Evolutionary conservation across 2,888 invertebrate species (phyloP), one percentile per base, ranked within the genome.

Genomic region (Zeuzera pyrina): DNA sequence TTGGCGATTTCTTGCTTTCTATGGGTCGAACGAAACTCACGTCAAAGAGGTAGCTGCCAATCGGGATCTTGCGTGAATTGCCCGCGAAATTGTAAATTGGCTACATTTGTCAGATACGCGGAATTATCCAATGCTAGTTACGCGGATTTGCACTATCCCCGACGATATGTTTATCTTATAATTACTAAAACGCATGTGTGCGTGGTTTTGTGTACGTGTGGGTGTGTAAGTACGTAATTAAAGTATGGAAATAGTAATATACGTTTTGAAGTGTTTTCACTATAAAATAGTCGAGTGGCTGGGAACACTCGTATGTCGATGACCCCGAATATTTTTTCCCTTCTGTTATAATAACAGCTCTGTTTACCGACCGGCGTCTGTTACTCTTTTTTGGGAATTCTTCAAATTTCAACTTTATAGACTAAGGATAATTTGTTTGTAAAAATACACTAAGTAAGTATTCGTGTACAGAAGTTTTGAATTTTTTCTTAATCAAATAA

Each of bases 211-310:
- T 48, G 50, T 49, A 44, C 34, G 41, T 71, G 71, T 68, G 70
- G 66, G 71, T 64, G 68, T 62, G 46, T 62, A 57, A 64, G 71
- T 70, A 59, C 61, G 67, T 72, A 77, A 79, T 79, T 78, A 78
- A 77, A 76, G 72, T 73, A 78, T 79, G 72, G 77, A 78, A 77
- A 79, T 79, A 81, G 81, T 79, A 73, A 76, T 77, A 78, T 81
- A 63, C 67, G 63, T 76, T 79, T 81, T 79, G 73, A 79, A 81
- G 81, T 81, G 79, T 79, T 79, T 81, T 81, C 74, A 62, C 76
- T 74, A 81, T 81, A 78, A 81, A 78, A 78, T 62, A 52, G 51
- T 76, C 69, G 65, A 79, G 79, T 78, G 76, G 62, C 63, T 77
- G 78, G 74, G 74, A 78, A 77, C 72, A 67, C 64, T 62, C 52